Evolutionary conservation across 2,888 invertebrate species (phyloP), one percentile per base, ranked within the genome.

Genomic region (Argyresthia goedartella): DNA sequence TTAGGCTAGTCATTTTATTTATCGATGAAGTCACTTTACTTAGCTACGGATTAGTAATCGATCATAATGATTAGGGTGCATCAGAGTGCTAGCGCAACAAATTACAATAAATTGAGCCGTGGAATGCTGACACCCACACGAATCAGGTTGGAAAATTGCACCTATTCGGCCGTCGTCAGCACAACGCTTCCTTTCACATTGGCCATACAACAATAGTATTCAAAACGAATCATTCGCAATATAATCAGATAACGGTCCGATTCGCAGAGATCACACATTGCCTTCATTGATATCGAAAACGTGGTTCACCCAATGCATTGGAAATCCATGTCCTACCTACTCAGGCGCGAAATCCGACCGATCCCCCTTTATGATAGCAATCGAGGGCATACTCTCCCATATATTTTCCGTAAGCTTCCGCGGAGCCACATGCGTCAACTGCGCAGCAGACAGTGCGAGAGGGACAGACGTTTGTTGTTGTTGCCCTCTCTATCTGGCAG

Each of bases 141-240:
- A 78, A 81, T 71, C 73, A 71, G 80, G 75, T 65, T 68, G 81
- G 76, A 81, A 81, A 80, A 73, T 73, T 63, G 64, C n/a, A n/a
- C n/a, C n/a, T 65, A 67, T 64, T 65, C 67, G 66, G 61, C 67
- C 60, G 60, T 56, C 56, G n/a, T 13, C 34, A 34, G 33, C 10
- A 14, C 13, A 58, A 60, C 63, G 63, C 60, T 64, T 69, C 73
- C 77, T 78, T 80, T 80, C 76, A 81, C 71, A 73, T 72, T 64
- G 61, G 57, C 58, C 61, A 64, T 64, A 62, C 58, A 13, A n/a
- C 14, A 43, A n/a, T 13, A 42, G 33, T 15, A n/a, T 33, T 25
- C 46, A 46, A 46, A 46, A 46, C 16, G 2, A n/a, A 25, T 46
- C 8, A 33, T 46, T 46, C 46, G 33, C 46, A 15, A 34, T 13